Evolutionary conservation across 2,888 invertebrate species (phyloP), one percentile per base, ranked within the genome.

Genomic region (Thereva nobilitata): DNA sequence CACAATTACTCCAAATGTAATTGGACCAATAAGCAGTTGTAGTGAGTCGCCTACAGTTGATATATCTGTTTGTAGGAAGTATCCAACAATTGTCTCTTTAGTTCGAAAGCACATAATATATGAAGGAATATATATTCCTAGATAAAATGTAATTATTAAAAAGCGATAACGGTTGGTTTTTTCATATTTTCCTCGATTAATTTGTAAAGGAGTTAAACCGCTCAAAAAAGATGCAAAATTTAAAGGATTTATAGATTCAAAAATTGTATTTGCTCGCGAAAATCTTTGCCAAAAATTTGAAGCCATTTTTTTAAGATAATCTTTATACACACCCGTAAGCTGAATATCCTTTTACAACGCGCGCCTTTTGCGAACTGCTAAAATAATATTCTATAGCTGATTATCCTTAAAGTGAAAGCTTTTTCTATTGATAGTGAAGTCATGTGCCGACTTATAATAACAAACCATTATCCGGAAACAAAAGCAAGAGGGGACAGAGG

Each of bases 51-150:
- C 79, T 4, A 78, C 69, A 35, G 73, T 75, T 3, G 80, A 77
- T 65, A 79, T 76, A 41, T 79, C 74, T 0, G 79, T 78, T 68
- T 77, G 76, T 55, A 79, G 75, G 47, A 79, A 78, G 53, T 79
- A 79, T 1, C 77, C 77, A 12, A 79, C 76, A 23, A 79, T 75
- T 1, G 79, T 23, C 23, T 23, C 2, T 23, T 2, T 23, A 23
- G 23, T 2, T 23, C 23, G 23, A 47, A 79, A 52, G 7, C 77
- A 75, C 0, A 74, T 5, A 1, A 71, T 61, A 61, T 79, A 80
- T 68, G 77, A 78, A 5, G 74, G 64, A 2, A 68, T 71, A 53
- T 77, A 80, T 2, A 23, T 23, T 23, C 23, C 23, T 23, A 23
- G 23, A 23, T 23, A 23, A 23, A 23, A 23, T 23, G 23, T 2